Evolutionary conservation across 2,113 vertebrate species (phyloP).

Genomic region (Scartelaos histophorus): DNA sequence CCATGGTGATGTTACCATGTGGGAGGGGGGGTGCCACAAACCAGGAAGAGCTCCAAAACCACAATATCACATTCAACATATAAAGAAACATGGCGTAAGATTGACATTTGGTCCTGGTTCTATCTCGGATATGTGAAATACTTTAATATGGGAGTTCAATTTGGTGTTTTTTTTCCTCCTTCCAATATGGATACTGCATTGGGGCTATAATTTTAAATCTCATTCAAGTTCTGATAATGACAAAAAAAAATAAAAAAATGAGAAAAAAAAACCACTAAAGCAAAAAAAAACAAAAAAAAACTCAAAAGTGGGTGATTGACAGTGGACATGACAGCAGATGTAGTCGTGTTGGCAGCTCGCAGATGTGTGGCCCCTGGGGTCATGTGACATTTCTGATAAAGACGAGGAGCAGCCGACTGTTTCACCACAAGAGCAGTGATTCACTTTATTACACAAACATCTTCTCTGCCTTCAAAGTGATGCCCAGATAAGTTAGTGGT

Average conservation of each 20-base stretch:
- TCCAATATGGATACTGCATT: too few relatives aligned
- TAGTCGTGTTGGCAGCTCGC: constrained; percentile 29
- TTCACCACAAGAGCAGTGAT: neutral
- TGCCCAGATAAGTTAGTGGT: too few relatives aligned
- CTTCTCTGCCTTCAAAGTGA: too few relatives aligned
- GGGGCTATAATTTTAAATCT: too few relatives aligned
- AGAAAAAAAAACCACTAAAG: too few relatives aligned
- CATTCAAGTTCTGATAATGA: too few relatives aligned
- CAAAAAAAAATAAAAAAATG: too few relatives aligned
- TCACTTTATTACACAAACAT: neutral
- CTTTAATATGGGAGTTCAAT: too few relatives aligned
- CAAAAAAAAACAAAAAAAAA: too few relatives aligned
- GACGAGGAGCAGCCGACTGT: neutral
- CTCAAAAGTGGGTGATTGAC: constrained; percentile 5
- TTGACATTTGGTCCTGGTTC: too few relatives aligned
- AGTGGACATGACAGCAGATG: constrained; percentile 47
- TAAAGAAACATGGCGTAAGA: too few relatives aligned
- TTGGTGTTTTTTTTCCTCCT: too few relatives aligned
- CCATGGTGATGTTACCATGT: constrained; percentile 40
- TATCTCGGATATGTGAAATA: neutral
- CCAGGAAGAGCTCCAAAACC: constrained; percentile 12
- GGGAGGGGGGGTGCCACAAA: constrained; percentile 12
- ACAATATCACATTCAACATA: neutral
- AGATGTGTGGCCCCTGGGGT: constrained; percentile 4
- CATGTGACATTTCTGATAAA: neutral